Percentiles rank a stretch among this genome's conserved stretches.
phyloP scores from a whole-genome alignment of 2,888 invertebrate genomes.

The Eupithecia abbreviata region DNA sequence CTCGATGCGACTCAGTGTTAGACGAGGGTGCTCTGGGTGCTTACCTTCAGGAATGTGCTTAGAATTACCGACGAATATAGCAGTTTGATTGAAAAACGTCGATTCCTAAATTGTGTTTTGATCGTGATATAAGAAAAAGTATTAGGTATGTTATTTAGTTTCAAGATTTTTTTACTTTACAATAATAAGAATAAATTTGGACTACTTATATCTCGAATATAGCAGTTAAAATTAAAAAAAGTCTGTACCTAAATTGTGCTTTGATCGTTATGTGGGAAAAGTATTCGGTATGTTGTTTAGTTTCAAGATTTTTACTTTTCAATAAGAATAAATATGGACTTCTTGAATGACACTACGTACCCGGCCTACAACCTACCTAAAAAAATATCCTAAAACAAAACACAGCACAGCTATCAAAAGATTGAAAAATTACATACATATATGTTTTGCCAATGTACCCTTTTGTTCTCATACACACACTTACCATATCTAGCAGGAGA shows the following conservation, averaged over 20 bases:
- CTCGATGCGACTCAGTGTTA: constrained; percentile 42
- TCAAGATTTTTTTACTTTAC: neutral
- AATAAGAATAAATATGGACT: too few species aligned
- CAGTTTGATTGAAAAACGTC: constrained; percentile 10
- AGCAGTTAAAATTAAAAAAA: too few species aligned
- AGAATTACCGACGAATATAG: constrained; percentile 20
- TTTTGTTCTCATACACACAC: constrained; percentile 14
- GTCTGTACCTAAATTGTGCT: too few species aligned
- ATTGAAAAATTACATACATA: neutral
- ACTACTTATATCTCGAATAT: too few species aligned
- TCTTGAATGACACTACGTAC: too few species aligned
- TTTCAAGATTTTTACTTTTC: too few species aligned
- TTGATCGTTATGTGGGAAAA: too few species aligned
- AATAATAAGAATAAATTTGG: neutral
- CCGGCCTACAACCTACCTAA: too few species aligned
- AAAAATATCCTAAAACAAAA: neutral
- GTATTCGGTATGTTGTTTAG: too few species aligned
- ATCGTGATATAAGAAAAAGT: neutral
- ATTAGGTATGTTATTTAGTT: neutral
- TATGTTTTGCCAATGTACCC: neutral
- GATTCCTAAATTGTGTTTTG: constrained; percentile 2
- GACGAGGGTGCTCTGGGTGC: constrained; percentile 31
- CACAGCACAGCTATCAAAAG: neutral
- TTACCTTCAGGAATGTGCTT: constrained; percentile 30
- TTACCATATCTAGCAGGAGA: constrained; percentile 86